Percentiles rank a stretch among this genome's conserved stretches.
Conservation (phyloP, 2,797 vertebrate genomes). For the Acanthurus lineatus region DNA sequence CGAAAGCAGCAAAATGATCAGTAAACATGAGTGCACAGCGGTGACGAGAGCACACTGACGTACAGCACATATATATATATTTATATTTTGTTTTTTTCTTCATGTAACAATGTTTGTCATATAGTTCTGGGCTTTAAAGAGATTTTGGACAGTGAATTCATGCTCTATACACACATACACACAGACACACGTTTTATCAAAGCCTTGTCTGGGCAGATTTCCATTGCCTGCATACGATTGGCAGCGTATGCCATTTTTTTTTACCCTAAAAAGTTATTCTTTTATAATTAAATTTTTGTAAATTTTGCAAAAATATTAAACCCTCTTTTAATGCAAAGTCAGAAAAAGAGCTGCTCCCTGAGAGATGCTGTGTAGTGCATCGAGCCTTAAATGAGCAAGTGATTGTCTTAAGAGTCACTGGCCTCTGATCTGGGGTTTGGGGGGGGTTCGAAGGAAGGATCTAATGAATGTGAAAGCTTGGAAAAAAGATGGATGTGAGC, state of each 20-base stretch:
- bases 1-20: constrained; percentile 75
- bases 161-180: constrained; percentile 71
- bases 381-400: constrained; percentile 85
- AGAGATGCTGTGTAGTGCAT: constrained; percentile 93
- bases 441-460: constrained; percentile 39
- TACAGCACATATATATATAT: constrained; percentile 36
- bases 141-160: constrained; percentile 81
- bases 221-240: constrained; percentile 71
- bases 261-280: constrained; percentile 76
- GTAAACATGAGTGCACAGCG: constrained; percentile 69
- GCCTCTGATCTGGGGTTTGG: constrained; percentile 75
- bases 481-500: constrained; percentile 21
- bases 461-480: constrained; percentile 30
- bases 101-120: constrained; percentile 59
- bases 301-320: constrained; percentile 85
- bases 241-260: constrained; percentile 62
- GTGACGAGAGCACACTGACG: constrained; percentile 64
- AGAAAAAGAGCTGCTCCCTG: constrained; percentile 95
- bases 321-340: constrained; percentile 85
- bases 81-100: constrained; percentile 51
- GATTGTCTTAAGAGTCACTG: constrained; percentile 94
- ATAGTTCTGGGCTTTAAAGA: constrained; percentile 62
- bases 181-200: constrained; percentile 81
- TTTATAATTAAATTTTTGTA: constrained; percentile 77
- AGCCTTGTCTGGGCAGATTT: constrained; percentile 93